Percentiles rank a stretch among this genome's conserved stretches.
Evolutionary conservation across 1,140 invertebrate genomes (phyloP).

Genomic region (Coenobita brevimanus): DNA sequence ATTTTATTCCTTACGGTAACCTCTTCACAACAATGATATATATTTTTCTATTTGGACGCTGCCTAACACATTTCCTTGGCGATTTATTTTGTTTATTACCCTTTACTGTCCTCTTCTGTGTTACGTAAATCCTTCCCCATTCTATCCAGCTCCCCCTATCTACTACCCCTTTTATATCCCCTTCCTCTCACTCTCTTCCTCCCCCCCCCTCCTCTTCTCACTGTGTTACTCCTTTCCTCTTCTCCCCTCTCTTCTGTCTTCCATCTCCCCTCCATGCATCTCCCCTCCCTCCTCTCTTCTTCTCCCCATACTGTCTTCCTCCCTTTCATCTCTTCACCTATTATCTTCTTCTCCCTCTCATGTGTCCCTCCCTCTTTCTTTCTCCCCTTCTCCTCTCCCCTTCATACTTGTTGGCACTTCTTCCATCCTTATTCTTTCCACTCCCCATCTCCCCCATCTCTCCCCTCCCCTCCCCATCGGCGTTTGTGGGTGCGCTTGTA

Average conservation of each 20-base stretch:
- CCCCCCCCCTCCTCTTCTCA: constrained; percentile 2
- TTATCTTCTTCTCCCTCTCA: too few relatives aligned
- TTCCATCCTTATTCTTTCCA: background rate
- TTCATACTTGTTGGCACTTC: background rate
- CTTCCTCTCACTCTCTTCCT: background rate
- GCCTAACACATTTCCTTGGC: too few relatives aligned
- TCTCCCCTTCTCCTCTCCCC: background rate
- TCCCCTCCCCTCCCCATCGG: too few relatives aligned
- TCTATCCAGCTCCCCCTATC: background rate
- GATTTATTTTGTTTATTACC: too few relatives aligned
- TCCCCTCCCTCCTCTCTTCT: constrained; percentile 1
- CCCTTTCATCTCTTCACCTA: too few relatives aligned
- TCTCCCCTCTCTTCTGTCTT: background rate
- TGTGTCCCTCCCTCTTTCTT: background rate
- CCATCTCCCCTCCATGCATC: background rate
- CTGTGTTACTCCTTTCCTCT: background rate
- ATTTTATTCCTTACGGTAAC: too few relatives aligned
- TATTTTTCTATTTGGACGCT: too few relatives aligned
- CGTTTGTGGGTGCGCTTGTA: too few relatives aligned
- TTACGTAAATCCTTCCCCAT: too few relatives aligned
- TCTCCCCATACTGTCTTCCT: background rate
- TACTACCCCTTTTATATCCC: background rate
- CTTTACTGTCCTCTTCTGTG: too few relatives aligned
- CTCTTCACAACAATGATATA: too few relatives aligned
- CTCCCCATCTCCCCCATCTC: background rate